Base-by-base conservation (phyloP, 2,113 vertebrate species). In the Vireo altiloquus region DNA sequence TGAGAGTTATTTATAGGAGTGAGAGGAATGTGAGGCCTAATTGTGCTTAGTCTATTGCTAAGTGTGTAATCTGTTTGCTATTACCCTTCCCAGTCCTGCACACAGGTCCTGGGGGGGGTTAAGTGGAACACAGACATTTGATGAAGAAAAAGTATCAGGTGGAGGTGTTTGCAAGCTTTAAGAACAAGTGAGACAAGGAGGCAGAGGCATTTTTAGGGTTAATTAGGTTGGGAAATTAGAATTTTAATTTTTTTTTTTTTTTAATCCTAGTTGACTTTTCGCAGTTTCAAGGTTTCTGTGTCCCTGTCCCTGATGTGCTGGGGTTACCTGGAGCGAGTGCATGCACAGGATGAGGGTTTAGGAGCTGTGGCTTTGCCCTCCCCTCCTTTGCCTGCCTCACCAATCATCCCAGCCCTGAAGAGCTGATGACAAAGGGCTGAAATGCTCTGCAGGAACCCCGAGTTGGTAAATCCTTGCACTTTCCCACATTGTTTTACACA, bases 41-140 rank as follows among this genome's bases (percentile, higher is more conserved):
- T 99, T 99, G 98, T 99, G 98, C 99, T 99, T 98, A 98, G 98
- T 98, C 98, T 98, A 97, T 98, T 97, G 96, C 97, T 97, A 90
- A 98, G 97, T 92, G 88, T 83, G 96, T 97, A 96, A 98, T 98
- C 98, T 98, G 98, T 98, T 98, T 98, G 97, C 97, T 97, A 97
- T 98, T 98, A 98, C 95, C 95, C 94, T 98, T 97, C 98, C 97
- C 94, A 97, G 96, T 89, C 97, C 97, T 97, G 97, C 97, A 93
- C 93, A 96, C 89, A 87, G 87, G 64, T 87, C 70, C 89, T 79
- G 69, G 52, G 19, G 44, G 33, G 39, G 53, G 35, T 96, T 61
- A 91, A 85, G 97, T 95, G 89, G 79, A 97, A 88, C 91, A 80
- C 90, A 96, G 83, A 95, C 77, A 94, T 95, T 39, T 92, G 88